These are phyloP conservation scores for Phymorhynchus buccinoides DNA, from an alignment of 1,140 invertebrate genomes.

Conservation along the genomic window DNA sequence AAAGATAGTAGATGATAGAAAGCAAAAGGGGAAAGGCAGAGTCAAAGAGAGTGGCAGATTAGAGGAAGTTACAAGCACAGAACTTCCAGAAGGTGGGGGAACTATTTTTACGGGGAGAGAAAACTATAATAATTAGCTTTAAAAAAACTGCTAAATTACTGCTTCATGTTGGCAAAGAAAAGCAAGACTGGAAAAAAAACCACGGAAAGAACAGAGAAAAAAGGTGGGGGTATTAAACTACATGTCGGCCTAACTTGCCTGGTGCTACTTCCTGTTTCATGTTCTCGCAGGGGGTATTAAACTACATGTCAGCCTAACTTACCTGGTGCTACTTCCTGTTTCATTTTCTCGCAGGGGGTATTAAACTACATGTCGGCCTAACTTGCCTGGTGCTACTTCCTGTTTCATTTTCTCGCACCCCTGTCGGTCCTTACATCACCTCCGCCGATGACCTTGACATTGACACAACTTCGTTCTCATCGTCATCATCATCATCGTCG, in stretches of 20 bases:
- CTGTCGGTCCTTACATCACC: background rate
- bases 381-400: background rate
- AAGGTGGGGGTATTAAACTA: background rate
- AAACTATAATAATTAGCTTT: no score
- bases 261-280: background rate
- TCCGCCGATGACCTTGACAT: background rate
- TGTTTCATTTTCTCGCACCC: background rate
- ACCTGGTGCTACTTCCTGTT: background rate
- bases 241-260: background rate
- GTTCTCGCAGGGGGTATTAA: background rate
- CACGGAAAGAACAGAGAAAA: no score
- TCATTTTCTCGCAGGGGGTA: background rate
- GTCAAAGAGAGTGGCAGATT: no score
- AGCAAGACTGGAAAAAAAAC: no score
- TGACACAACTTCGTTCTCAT: background rate
- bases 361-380: no score
- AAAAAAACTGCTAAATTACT: no score
- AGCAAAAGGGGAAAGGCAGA: no score
- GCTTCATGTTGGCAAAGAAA: no score
- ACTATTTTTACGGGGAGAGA: no score
- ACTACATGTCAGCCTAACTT: background rate
- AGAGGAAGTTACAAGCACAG: no score
- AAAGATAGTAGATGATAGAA: no score
- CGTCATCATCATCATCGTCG: background rate
- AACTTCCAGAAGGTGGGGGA: no score